Conservation (phyloP, 1,140 invertebrate species). For the Rhyacophila brunnea region DNA sequence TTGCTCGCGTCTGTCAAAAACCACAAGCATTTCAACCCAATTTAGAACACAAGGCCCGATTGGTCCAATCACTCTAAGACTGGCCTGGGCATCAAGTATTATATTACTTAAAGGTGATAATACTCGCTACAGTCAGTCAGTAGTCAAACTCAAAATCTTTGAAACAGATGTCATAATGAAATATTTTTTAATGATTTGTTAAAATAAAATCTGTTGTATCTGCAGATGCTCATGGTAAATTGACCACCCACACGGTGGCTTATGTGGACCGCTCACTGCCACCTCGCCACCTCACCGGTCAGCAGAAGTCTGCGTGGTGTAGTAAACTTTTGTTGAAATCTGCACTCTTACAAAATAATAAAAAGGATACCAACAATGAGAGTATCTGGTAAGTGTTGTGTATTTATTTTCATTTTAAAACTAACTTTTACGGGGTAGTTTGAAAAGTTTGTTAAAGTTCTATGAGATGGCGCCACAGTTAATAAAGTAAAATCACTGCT, state of each 20-base stretch:
- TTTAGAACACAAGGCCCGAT: not conserved
- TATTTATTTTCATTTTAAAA: not conserved
- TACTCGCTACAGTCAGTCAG: not conserved
- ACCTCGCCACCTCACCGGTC: conserved; percentile 34
- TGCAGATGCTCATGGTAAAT: conserved; percentile 29
- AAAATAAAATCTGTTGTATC: conserved; percentile 9
- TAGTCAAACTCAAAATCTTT: not conserved
- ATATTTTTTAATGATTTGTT: not conserved
- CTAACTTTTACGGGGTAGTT: not conserved
- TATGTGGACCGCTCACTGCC: conserved; percentile 51
- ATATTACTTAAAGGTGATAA: not conserved
- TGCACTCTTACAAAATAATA: not conserved
- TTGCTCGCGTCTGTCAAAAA: too few species aligned
- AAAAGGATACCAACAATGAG: not conserved
- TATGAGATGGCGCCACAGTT: too few species aligned
- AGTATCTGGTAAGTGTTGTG: too few species aligned
- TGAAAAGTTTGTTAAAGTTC: not conserved
- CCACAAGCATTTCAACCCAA: too few species aligned
- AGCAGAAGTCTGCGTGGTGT: conserved; percentile 43
- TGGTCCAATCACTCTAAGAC: not conserved
- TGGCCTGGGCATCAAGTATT: not conserved
- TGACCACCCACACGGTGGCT: conserved; percentile 42
- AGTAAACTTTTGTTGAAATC: conserved; percentile 45
- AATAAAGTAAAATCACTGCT: too few species aligned
- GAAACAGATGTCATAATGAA: not conserved